A percentile compares a stretch with the other conserved stretches of the same genome.
These are phyloP conservation scores for Macrosoma leucophasiata DNA, from an alignment of 2,888 invertebrate genomes.

Conservation along the genomic window DNA sequence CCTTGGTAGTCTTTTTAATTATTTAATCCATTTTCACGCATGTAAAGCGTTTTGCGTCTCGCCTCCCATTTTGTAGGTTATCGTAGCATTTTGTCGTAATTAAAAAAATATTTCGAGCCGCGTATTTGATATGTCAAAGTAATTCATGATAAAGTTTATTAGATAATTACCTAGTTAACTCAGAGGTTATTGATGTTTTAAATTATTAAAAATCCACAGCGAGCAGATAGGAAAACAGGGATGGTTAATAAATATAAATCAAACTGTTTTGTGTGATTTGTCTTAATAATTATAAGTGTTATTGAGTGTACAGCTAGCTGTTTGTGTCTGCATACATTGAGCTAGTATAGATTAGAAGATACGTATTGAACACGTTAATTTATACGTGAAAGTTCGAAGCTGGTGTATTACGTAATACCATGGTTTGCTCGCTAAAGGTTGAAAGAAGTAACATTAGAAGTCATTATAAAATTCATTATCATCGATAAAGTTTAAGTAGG, in stretches of 20 bases:
- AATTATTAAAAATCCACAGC: constrained; percentile 60
- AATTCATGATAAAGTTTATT: constrained; percentile 71
- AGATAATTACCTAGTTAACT: constrained; percentile 69
- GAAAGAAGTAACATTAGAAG: constrained; percentile 49
- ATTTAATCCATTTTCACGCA: constrained; percentile 39
- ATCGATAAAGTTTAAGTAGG: not conserved
- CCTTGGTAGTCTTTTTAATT: constrained; percentile 37
- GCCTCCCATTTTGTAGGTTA: constrained; percentile 68
- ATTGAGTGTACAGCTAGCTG: constrained; percentile 68
- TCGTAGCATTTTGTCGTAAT: constrained; percentile 58
- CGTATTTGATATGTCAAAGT: constrained; percentile 76
- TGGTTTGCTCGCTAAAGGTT: constrained; percentile 67
- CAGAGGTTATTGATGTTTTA: constrained; percentile 60
- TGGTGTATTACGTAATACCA: constrained; percentile 31
- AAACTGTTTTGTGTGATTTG: constrained; percentile 66
- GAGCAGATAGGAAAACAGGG: constrained; percentile 75
- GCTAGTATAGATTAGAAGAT: constrained; percentile 57
- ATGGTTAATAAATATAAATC: constrained; percentile 64
- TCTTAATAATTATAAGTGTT: constrained; percentile 70
- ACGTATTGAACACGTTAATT: constrained; percentile 38
- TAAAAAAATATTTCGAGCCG: constrained; percentile 72
- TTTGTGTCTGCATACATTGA: constrained; percentile 56
- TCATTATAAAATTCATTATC: too few relatives aligned
- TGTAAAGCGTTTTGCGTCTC: constrained; percentile 34
- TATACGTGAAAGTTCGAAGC: constrained; percentile 37